Evolutionary conservation across 92 coral and sea anemone genomes (phyloP).

Genomic region (Actinostola sp.): DNA sequence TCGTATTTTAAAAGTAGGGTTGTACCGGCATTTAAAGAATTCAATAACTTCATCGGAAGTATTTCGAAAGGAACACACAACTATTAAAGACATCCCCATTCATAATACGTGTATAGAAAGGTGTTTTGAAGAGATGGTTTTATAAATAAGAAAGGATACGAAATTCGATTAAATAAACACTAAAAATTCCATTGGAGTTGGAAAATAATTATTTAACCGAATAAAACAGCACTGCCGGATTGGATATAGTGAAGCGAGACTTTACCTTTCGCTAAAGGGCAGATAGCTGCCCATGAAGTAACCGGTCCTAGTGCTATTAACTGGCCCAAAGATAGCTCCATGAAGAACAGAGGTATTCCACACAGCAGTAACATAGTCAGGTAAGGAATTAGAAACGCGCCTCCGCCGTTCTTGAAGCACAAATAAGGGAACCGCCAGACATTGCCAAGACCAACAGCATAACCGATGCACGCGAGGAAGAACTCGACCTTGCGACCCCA

Average conservation of each 20-base stretch:
- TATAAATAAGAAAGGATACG: neutral
- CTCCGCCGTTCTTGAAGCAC: conserved; percentile 97
- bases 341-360: conserved; percentile 98
- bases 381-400: conserved; percentile 95
- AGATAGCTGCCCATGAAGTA: conserved; percentile 99
- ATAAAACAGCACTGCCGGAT: neutral
- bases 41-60: neutral
- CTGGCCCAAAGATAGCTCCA: conserved; percentile 98
- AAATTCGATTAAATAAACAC: neutral
- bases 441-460: conserved; percentile 97
- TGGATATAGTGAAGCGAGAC: neutral
- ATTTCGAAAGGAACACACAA: neutral
- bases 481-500: conserved; percentile 98
- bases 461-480: conserved; percentile 93
- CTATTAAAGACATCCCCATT: neutral
- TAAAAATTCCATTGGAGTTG: conserved; percentile 3
- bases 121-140: neutral
- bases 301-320: conserved; percentile 94
- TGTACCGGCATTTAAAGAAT: conserved; percentile 12
- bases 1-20: neutral
- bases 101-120: neutral
- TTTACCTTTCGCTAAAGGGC: conserved; percentile 94
- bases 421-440: conserved; percentile 98
- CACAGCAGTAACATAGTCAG: conserved; percentile 87
- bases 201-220: neutral